These are phyloP conservation scores for Ageneiosus marmoratus DNA, from an alignment of 2,113 vertebrate genomes.

Conservation along the genomic window DNA sequence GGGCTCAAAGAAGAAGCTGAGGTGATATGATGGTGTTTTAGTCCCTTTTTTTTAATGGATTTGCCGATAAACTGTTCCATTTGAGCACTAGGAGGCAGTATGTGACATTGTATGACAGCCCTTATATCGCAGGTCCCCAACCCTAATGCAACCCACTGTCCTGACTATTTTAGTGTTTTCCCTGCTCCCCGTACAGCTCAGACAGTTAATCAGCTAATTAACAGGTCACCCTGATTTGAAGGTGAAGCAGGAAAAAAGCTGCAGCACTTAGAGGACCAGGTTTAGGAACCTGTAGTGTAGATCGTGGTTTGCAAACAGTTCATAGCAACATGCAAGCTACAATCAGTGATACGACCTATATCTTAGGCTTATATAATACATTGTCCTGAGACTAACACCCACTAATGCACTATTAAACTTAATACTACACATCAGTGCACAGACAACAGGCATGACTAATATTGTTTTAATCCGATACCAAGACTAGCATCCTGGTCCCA, in stretches of 20 bases:
- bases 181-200: neutral
- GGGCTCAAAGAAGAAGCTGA: neutral
- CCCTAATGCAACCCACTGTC: neutral
- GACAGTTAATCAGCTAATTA: neutral
- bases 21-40: neutral
- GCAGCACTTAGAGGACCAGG: neutral
- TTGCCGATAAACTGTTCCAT: neutral
- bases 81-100: constrained; percentile 44
- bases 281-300: neutral
- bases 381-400: neutral
- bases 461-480: neutral
- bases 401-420: neutral
- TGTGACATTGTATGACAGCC: constrained; percentile 11
- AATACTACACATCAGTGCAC: neutral
- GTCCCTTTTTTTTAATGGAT: too few relatives aligned
- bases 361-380: neutral
- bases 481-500: neutral
- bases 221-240: neutral
- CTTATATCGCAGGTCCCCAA: neutral
- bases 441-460: neutral
- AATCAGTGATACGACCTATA: neutral
- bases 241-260: neutral
- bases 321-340: neutral
- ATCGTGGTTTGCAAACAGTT: neutral
- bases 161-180: neutral